Conservation (phyloP, 1,140 invertebrate genomes). For the Rhyacophila brunnea region DNA sequence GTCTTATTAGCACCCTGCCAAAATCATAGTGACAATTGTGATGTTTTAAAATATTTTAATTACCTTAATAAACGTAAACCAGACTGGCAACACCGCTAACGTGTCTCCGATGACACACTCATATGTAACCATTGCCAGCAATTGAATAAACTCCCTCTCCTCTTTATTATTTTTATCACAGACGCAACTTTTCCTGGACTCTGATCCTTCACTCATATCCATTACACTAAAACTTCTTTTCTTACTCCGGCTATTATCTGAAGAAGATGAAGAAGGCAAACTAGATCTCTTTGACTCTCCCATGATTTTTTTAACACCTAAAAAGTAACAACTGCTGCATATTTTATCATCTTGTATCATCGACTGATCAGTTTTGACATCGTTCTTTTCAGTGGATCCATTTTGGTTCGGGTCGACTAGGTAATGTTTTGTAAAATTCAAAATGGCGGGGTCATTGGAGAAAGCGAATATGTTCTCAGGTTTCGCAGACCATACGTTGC, state of each 20-base stretch:
- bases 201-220: background rate
- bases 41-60: slow-evolving; percentile 37
- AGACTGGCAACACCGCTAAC: slow-evolving; percentile 73
- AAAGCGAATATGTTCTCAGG: slow-evolving; percentile 64
- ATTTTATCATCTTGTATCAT: slow-evolving; percentile 17
- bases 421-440: slow-evolving; percentile 68
- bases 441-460: slow-evolving; percentile 64
- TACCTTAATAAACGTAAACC: slow-evolving; percentile 69
- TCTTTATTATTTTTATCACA: slow-evolving; percentile 31
- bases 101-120: slow-evolving; percentile 87
- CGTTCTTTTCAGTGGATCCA: background rate
- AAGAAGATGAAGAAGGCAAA: background rate
- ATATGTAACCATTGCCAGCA: slow-evolving; percentile 74
- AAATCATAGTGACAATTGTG: too few species aligned
- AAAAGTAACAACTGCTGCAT: slow-evolving; percentile 26
- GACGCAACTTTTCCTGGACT: slow-evolving; percentile 4
- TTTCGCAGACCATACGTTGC: slow-evolving; percentile 65
- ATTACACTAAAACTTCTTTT: background rate
- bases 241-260: background rate
- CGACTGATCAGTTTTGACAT: slow-evolving; percentile 6
- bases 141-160: slow-evolving; percentile 63
- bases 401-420: slow-evolving; percentile 41
- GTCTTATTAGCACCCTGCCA: too few species aligned
- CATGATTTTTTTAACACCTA: slow-evolving; percentile 16
- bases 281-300: slow-evolving; percentile 2